These are phyloP conservation scores for Zingel zingel DNA, from an alignment of 2,113 vertebrate species.

Conservation along the genomic window DNA sequence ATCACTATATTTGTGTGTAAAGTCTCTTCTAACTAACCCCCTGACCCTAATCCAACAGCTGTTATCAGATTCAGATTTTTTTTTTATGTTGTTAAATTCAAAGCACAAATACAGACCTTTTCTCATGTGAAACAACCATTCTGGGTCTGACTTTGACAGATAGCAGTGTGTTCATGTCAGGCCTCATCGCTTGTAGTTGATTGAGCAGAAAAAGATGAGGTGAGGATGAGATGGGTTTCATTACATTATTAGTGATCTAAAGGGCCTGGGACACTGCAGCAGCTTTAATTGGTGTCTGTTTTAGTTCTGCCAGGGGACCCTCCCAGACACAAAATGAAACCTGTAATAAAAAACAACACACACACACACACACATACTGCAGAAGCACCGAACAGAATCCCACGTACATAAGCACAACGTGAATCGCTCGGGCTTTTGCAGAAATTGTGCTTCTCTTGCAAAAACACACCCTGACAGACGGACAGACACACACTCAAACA, in stretches of 20 bases:
- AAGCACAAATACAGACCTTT: background rate
- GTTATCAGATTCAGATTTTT: background rate
- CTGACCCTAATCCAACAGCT: background rate
- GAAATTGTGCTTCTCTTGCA: background rate
- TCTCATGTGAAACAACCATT: background rate
- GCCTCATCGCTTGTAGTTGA: background rate
- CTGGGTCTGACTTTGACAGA: background rate
- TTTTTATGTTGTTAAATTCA: background rate
- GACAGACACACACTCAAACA: background rate
- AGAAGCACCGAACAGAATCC: constrained; percentile 8
- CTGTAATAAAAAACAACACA: constrained; percentile 40
- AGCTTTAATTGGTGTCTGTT: constrained; percentile 65
- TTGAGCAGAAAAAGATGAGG: background rate
- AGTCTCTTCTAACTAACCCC: background rate
- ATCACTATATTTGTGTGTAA: background rate
- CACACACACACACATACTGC: constrained; percentile 1
- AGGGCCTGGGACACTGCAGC: constrained; percentile 34
- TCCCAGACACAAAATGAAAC: constrained; percentile 67
- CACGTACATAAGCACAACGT: background rate
- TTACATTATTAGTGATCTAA: constrained; percentile 45
- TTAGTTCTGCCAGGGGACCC: constrained; percentile 55
- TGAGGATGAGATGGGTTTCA: background rate
- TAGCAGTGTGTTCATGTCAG: background rate
- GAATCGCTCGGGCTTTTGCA: background rate
- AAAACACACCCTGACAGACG: constrained; percentile 13